These are phyloP conservation scores for Cryptotis parvus DNA, from an alignment of 2,113 vertebrate species.

Conservation along the genomic window DNA sequence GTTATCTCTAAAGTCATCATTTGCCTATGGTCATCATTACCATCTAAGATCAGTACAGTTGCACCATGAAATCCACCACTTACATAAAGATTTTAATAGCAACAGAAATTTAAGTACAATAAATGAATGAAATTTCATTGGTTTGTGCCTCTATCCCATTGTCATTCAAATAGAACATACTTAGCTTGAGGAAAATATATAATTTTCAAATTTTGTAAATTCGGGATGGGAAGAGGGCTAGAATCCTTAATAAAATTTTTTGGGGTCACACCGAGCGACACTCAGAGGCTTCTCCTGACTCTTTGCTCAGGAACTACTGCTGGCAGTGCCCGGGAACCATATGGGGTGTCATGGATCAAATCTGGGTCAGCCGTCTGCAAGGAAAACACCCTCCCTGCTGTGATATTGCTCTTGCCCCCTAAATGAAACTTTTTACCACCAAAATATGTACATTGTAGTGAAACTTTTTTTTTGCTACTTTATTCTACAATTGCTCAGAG, in stretches of 20 bases:
- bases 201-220: conserved; percentile 18
- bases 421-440: conserved; percentile 18
- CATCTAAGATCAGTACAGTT: background rate
- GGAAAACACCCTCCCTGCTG: too few species aligned
- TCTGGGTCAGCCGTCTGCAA: too few species aligned
- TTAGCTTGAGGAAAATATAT: conserved; percentile 9
- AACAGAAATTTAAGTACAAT: background rate
- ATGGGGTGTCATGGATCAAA: too few species aligned
- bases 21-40: too few species aligned
- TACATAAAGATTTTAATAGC: background rate
- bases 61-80: background rate
- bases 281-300: too few species aligned
- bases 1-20: background rate
- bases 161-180: background rate
- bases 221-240: background rate
- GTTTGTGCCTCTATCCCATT: background rate
- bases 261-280: too few species aligned
- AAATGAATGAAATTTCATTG: background rate
- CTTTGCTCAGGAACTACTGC: too few species aligned
- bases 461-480: conserved; percentile 40
- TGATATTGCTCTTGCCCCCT: too few species aligned
- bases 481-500: conserved; percentile 12
- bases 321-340: too few species aligned
- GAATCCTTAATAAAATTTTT: too few species aligned
- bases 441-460: background rate